Conservation (phyloP, 2,113 vertebrate genomes). For the Bungarus multicinctus region DNA sequence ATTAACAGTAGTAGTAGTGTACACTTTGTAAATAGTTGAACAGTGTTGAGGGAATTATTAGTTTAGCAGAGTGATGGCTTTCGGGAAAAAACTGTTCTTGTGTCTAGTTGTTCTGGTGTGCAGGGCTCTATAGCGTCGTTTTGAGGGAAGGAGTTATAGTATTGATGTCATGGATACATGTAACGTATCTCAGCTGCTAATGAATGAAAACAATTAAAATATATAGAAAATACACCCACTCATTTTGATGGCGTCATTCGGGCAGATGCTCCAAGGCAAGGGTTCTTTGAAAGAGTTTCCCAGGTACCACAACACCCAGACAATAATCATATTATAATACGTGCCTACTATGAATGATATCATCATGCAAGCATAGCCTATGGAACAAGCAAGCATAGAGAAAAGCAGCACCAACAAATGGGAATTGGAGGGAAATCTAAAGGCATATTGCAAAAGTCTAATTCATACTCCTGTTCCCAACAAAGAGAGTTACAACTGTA, state of each 20-base stretch:
- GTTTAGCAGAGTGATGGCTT: too few species aligned
- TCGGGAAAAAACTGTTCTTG: too few species aligned
- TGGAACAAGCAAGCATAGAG: constrained; percentile 19
- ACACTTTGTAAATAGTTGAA: too few species aligned
- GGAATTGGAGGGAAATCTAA: neutral
- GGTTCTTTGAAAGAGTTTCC: constrained; percentile 86
- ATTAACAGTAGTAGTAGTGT: too few species aligned
- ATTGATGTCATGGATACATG: neutral
- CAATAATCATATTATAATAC: constrained; percentile 85
- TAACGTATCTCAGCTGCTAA: neutral
- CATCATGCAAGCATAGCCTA: constrained; percentile 74
- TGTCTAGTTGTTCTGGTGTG: too few species aligned
- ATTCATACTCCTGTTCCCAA: neutral
- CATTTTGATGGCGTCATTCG: neutral
- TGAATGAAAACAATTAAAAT: neutral
- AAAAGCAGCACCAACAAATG: neutral
- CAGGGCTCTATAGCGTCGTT: too few species aligned
- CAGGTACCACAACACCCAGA: constrained; percentile 89
- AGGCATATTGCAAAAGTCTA: neutral
- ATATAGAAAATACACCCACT: neutral
- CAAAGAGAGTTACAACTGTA: neutral
- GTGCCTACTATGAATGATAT: constrained; percentile 73
- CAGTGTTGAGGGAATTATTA: too few species aligned
- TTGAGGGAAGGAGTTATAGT: too few species aligned
- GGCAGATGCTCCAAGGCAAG: constrained; percentile 62